phyloP scores from a whole-genome alignment of 1,140 invertebrate species.

The Melipona quadrifasciata region DNA sequence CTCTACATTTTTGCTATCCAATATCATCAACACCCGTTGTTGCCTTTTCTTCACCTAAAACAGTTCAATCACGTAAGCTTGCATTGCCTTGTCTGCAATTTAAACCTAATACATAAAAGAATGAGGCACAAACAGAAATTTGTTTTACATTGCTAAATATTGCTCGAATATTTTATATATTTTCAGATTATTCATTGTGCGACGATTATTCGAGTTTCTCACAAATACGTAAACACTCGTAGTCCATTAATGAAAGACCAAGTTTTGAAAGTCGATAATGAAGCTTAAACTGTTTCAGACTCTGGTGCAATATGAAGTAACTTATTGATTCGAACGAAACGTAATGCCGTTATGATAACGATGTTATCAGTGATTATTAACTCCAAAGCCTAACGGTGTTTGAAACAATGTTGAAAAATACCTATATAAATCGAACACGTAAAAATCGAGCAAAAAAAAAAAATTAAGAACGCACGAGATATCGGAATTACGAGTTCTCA shows the following conservation, averaged over 20 bases:
- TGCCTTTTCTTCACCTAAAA: slow-evolving; percentile 96
- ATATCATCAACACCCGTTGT: slow-evolving; percentile 94
- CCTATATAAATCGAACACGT: not conserved
- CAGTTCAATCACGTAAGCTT: not conserved
- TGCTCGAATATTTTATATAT: not conserved
- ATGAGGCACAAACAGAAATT: not conserved
- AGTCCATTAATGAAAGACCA: not conserved
- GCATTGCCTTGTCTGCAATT: not conserved
- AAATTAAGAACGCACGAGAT: not conserved
- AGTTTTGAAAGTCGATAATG: not conserved
- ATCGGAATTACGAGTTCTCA: not conserved
- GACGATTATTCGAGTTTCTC: not conserved
- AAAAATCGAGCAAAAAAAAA: not conserved
- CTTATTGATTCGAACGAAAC: not conserved
- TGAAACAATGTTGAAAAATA: not conserved
- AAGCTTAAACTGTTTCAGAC: not conserved
- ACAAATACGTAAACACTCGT: not conserved
- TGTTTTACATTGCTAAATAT: not conserved
- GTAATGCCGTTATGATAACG: no score
- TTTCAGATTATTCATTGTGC: not conserved
- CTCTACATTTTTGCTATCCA: slow-evolving; percentile 93
- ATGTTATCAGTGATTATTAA: not conserved
- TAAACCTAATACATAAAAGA: not conserved
- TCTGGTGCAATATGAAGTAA: not conserved
- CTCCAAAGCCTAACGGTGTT: not conserved